A percentile compares a stretch with the other conserved stretches of the same genome.
phyloP scores from a whole-genome alignment of 2,888 invertebrate species.

The Poecilobothrus nobilitatus region DNA sequence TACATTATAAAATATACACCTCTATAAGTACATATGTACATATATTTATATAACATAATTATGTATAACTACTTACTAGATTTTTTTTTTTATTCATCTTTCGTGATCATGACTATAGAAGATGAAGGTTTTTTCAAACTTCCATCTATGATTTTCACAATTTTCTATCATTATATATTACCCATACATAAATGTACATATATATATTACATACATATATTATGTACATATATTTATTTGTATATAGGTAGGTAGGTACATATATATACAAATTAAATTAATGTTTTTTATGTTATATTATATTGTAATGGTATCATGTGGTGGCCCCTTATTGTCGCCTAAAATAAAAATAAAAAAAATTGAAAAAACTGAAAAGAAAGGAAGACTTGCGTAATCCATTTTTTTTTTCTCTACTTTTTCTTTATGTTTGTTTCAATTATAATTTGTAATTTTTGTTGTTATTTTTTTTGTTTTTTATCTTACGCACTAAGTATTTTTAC shows the following conservation, averaged over 20 bases:
- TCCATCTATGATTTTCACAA: not conserved
- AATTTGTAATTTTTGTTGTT: not conserved
- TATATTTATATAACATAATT: not conserved
- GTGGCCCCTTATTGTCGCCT: not conserved
- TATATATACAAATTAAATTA: not conserved
- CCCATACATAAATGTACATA: not conserved
- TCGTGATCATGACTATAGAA: not conserved
- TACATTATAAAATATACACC: not conserved
- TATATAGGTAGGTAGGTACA: not conserved
- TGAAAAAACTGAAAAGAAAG: not conserved
- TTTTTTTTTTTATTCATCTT: not conserved
- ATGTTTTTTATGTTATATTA: not conserved
- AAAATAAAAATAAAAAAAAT: too few species aligned
- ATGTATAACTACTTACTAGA: not conserved
- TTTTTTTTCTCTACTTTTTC: too few species aligned
- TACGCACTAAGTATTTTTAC: not conserved
- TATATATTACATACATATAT: not conserved
- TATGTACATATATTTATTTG: not conserved
- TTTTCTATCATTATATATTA: too few species aligned
- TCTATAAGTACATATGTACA: too few species aligned
- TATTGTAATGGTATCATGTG: not conserved
- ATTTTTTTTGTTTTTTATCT: not conserved
- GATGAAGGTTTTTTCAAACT: not conserved
- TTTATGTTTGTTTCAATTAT: too few species aligned
- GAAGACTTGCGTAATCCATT: not conserved